A percentile compares a stretch with the other conserved stretches of the same genome.
Evolutionary conservation across 2,113 vertebrate genomes (phyloP).

Genomic region (Carlito syrichta): DNA sequence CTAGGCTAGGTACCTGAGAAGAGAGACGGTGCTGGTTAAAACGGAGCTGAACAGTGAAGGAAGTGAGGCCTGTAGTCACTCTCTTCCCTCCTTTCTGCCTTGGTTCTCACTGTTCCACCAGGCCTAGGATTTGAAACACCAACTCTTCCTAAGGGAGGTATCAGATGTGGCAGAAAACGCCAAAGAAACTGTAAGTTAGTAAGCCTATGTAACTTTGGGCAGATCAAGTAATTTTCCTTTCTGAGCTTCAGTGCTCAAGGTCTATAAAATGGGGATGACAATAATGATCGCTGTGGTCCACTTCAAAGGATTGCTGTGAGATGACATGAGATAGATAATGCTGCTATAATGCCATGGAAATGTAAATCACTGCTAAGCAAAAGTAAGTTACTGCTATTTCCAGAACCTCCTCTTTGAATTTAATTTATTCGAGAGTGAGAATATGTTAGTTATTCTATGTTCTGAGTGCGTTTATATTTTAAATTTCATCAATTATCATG

Average conservation of each 20-base stretch:
- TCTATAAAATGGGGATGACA: background rate
- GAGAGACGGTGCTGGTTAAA: background rate
- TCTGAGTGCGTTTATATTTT: conserved; percentile 7
- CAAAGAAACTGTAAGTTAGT: background rate
- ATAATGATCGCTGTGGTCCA: background rate
- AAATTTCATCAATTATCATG: background rate
- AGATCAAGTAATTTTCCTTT: background rate
- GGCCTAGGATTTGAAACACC: background rate
- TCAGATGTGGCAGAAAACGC: background rate
- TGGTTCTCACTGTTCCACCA: background rate
- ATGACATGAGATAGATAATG: background rate
- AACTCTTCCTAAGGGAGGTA: background rate
- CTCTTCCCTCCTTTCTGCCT: background rate
- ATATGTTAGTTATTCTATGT: background rate
- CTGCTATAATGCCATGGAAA: conserved; percentile 39
- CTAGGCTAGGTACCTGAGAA: rapidly evolving
- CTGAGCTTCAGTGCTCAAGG: background rate
- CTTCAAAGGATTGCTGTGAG: background rate
- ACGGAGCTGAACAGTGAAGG: background rate
- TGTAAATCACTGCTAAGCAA: conserved; percentile 13
- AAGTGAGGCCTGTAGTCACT: background rate
- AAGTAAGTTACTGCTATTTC: conserved; percentile 59
- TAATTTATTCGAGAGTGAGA: conserved; percentile 49
- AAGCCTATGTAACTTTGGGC: background rate
- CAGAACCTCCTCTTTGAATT: conserved; percentile 33